These are phyloP conservation scores for Aporrectodea caliginosa DNA, from an alignment of 1,140 invertebrate genomes.

Conservation along the genomic window DNA sequence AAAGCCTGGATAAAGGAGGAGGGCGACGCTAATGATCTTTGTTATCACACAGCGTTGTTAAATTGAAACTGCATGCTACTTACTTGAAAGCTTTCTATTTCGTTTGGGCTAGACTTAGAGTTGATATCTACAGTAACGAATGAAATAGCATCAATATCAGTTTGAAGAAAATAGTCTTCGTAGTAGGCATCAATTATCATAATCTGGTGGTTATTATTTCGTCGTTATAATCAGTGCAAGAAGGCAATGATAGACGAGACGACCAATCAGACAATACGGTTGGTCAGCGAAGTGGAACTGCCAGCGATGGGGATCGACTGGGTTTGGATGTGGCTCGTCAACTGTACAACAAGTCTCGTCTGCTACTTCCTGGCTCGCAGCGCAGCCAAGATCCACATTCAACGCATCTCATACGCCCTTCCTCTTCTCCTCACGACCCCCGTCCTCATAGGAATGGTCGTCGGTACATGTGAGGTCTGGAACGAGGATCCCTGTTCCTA, in stretches of 20 bases:
- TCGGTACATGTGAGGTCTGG: slow-evolving; percentile 9
- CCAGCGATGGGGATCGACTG: not conserved
- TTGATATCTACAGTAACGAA: no score
- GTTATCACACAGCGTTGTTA: no score
- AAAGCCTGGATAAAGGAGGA: no score
- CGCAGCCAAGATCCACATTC: slow-evolving; percentile 19
- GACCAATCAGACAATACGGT: not conserved
- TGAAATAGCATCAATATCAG: no score
- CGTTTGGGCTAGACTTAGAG: no score
- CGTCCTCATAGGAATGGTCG: not conserved
- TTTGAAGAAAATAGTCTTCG: no score
- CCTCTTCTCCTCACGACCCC: slow-evolving; percentile 15
- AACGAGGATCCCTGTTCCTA: slow-evolving; percentile 13
- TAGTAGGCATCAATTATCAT: no score
- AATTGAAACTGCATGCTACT: no score
- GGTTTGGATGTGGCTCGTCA: slow-evolving; percentile 17
- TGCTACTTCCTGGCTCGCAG: slow-evolving; percentile 6
- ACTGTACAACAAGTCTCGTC: not conserved
- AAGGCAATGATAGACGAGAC: not conserved
- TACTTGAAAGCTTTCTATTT: no score
- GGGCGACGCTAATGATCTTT: no score
- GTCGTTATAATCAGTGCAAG: slow-evolving; percentile 6
- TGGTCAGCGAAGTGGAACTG: not conserved
- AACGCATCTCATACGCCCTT: not conserved
- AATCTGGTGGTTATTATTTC: no score